phyloP scores from a whole-genome alignment of 2,797 vertebrate genomes.

The Arrhamphus sclerolepis region DNA sequence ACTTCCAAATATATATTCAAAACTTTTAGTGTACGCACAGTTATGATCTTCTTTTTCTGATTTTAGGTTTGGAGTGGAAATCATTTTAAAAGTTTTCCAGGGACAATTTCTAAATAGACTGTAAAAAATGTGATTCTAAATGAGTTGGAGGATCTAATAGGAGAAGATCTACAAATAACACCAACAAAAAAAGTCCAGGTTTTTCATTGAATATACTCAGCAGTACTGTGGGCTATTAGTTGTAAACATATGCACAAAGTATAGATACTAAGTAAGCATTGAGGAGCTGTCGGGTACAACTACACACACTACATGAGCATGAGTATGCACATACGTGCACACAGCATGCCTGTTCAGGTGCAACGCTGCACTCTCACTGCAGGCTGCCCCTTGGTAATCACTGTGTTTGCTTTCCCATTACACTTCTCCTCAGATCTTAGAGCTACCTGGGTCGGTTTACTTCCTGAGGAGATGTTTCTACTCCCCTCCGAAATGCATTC shows the following conservation, averaged over 20 bases:
- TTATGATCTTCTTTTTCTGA: no score
- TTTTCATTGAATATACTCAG: no score
- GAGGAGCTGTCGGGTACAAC: not conserved
- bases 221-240: no score
- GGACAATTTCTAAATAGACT: no score
- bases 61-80: no score
- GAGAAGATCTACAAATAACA: no score
- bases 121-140: no score
- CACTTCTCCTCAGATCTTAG: constrained; percentile 76
- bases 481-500: constrained; percentile 62
- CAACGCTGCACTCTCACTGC: constrained; percentile 58
- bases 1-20: no score
- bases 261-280: not conserved
- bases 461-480: constrained; percentile 75
- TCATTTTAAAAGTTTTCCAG: no score
- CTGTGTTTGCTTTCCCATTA: constrained; percentile 83
- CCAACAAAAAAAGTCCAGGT: no score
- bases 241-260: constrained; percentile 4
- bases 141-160: no score
- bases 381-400: constrained; percentile 72
- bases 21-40: no score
- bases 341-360: constrained; percentile 51
- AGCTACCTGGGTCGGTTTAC: constrained; percentile 58
- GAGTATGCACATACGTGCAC: constrained; percentile 6
- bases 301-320: constrained; percentile 11